Evolutionary conservation across 2,113 vertebrate genomes (phyloP), one percentile per base, ranked within the genome.

Genomic region (Peromyscus leucopus): DNA sequence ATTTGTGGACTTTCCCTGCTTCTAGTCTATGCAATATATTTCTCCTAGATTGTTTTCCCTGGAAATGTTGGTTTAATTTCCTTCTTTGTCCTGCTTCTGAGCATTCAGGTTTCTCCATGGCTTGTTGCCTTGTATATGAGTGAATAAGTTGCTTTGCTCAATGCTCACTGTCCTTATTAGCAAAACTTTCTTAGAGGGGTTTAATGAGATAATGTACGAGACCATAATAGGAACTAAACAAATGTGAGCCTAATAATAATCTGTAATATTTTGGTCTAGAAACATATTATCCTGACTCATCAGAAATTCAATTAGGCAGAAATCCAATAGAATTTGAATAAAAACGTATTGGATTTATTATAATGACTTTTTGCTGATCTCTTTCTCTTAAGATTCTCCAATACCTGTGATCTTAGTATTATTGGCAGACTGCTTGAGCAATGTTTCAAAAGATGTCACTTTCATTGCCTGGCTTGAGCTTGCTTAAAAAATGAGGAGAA

Each of bases 301-400:
- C 74, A 95, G 39, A 82, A 96, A 96, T 91, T 91, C 36, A 78
- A 26, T 55, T 76, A 55, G 82, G 65, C 28, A 93, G 61, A 76
- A 97, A 83, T 89, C 65, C 87, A 97, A 28, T 16, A 72, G 71
- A 94, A 79, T 94, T 39, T 93, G 55, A 91, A 78, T 90, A 78
- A 83, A 95, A 95, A 78, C 24, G 3, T 46, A 85, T 59, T 84
- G 57, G 76, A 28, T 36, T 83, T 76, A 22, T 59, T 61, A 55
- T 94, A 96, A 90, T 76, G 46, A 13, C 26, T 24, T 91, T 22
- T 42, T 82, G 65, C 1, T 61, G 39, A 33, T 42, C 16, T 76
- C 16, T 51, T 76, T 92, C 65, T 51, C 39, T 28, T 21, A 33
- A 55, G 5, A 85, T 92, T 91, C 55, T 83, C 59, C 21, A 88